phyloP scores from a whole-genome alignment of 2,888 invertebrate genomes.

The Drepana falcataria region DNA sequence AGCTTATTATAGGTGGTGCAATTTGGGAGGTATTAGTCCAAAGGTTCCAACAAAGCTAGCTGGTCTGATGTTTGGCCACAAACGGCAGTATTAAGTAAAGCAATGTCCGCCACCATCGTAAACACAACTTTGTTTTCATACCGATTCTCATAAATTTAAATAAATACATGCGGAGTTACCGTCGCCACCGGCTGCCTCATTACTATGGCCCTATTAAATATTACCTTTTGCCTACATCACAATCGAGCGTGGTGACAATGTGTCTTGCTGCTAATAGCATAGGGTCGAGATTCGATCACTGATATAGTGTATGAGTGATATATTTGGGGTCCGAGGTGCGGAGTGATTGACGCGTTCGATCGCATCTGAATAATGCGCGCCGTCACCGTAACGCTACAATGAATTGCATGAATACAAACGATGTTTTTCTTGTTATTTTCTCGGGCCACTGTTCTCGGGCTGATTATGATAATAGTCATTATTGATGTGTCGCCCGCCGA shows the following conservation, averaged over 20 bases:
- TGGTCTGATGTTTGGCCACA: no score
- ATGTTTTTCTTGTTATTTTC: slow-evolving; percentile 30
- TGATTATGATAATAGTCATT: slow-evolving; percentile 32
- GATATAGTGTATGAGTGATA: slow-evolving; percentile 15
- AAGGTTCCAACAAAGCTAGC: no score
- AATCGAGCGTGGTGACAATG: slow-evolving; percentile 16
- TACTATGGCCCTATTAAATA: slow-evolving; percentile 59
- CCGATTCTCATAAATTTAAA: slow-evolving; percentile 60
- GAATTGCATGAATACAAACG: slow-evolving; percentile 56
- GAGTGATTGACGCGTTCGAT: slow-evolving; percentile 50
- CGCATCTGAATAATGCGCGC: slow-evolving; percentile 41
- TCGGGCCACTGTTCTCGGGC: slow-evolving; percentile 19
- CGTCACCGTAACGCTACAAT: slow-evolving; percentile 39
- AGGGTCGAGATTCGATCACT: slow-evolving; percentile 17
- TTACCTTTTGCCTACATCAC: slow-evolving; percentile 25
- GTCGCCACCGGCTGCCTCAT: slow-evolving; percentile 48
- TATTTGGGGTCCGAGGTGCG: slow-evolving; percentile 33
- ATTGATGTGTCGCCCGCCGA: slow-evolving; percentile 4
- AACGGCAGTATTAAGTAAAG: no score
- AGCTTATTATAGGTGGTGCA: no score
- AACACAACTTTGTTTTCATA: slow-evolving; percentile 42
- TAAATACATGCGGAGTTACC: slow-evolving; percentile 52
- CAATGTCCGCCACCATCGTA: background rate
- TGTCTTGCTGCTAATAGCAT: slow-evolving; percentile 12
- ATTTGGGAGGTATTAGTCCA: no score